Percentiles rank a stretch among this genome's conserved stretches.
Conservation (phyloP, 2,113 vertebrate genomes). For the Bos javanicus region DNA sequence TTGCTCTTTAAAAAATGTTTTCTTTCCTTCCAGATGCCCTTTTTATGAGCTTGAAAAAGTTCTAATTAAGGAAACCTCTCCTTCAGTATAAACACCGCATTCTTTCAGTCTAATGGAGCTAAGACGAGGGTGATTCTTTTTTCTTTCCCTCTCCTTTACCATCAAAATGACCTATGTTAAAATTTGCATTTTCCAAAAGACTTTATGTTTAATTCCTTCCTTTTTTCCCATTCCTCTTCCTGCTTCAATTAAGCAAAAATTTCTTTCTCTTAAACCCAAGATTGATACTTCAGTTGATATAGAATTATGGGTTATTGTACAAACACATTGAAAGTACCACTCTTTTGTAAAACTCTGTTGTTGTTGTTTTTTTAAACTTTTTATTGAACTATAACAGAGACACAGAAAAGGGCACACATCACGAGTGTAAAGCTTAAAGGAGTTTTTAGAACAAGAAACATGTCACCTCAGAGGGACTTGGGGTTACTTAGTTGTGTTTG, state of each 20-base stretch:
- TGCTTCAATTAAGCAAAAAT: background rate
- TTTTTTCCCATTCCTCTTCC: background rate
- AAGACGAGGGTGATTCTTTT: constrained; percentile 54
- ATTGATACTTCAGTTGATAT: background rate
- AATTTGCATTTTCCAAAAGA: background rate
- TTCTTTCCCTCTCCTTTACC: background rate
- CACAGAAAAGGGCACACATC: background rate
- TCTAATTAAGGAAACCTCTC: constrained; percentile 78
- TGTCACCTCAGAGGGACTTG: background rate
- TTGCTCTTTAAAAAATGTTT: constrained; percentile 70
- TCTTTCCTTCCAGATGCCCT: constrained; percentile 56
- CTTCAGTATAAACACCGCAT: constrained; percentile 75
- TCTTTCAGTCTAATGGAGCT: constrained; percentile 71
- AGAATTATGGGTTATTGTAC: background rate
- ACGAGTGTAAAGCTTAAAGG: background rate
- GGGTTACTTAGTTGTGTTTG: background rate
- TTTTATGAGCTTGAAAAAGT: constrained; percentile 66
- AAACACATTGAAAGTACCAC: background rate
- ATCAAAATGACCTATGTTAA: background rate
- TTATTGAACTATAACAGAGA: background rate
- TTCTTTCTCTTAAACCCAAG: background rate
- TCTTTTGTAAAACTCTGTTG: background rate
- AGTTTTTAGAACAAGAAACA: background rate
- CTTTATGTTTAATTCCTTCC: background rate
- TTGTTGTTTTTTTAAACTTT: background rate